These are phyloP conservation scores for Drosophila recens DNA, from an alignment of 2,888 invertebrate species.

Conservation along the genomic window DNA sequence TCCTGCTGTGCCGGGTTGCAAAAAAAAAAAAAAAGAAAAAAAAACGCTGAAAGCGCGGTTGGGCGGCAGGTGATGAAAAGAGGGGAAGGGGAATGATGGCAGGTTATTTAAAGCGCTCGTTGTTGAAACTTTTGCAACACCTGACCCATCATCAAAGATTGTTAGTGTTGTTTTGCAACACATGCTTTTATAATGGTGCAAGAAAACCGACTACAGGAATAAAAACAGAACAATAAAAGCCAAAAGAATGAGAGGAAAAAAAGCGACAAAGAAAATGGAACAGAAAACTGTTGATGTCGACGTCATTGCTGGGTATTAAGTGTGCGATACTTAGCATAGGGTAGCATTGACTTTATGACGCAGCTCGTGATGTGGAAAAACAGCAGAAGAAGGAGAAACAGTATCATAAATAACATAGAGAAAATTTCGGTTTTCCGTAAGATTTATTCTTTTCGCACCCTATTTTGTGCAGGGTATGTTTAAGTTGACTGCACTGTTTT, in stretches of 20 bases:
- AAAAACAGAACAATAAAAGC: slow-evolving; percentile 10
- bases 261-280: slow-evolving; percentile 10
- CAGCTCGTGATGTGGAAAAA: neutral
- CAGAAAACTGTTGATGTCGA: slow-evolving; percentile 16
- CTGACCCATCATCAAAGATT: slow-evolving; percentile 39
- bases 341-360: slow-evolving; percentile 3
- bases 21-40: slow-evolving; percentile 3
- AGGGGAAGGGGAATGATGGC: slow-evolving; percentile 11
- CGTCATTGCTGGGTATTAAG: slow-evolving; percentile 21
- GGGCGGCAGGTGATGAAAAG: neutral
- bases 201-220: slow-evolving; percentile 15
- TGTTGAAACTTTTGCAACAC: slow-evolving; percentile 52
- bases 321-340: neutral
- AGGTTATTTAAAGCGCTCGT: slow-evolving; percentile 50
- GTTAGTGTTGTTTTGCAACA: slow-evolving; percentile 28
- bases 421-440: neutral
- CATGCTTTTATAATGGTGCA: slow-evolving; percentile 25
- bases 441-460: too few species aligned
- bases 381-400: neutral
- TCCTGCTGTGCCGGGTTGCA: slow-evolving; percentile 33
- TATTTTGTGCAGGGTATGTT: neutral
- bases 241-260: slow-evolving; percentile 11
- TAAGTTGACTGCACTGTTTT: neutral
- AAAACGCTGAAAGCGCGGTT: neutral
- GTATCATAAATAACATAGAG: neutral